These are phyloP conservation scores for Drosophila dives DNA, from an alignment of 2,888 invertebrate genomes.

Conservation along the genomic window DNA sequence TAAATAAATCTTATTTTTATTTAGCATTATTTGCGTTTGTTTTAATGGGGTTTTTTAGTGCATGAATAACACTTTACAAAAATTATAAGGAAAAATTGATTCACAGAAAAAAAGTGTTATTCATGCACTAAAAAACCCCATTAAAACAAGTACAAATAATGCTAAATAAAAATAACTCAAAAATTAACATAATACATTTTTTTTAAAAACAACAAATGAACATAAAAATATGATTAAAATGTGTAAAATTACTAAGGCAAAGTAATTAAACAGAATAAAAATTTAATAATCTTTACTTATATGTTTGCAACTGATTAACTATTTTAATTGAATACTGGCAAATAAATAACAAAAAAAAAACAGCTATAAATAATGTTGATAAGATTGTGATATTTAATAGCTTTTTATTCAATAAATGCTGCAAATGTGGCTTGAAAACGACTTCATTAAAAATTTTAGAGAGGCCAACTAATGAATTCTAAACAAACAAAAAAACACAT, in stretches of 20 bases:
- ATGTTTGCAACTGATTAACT: not conserved
- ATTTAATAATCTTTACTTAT: not conserved
- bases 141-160: not conserved
- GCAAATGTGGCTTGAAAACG: slow-evolving; percentile 6
- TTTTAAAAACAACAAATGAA: not conserved
- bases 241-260: not conserved
- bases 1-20: not conserved
- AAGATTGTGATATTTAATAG: slow-evolving; percentile 8
- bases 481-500: slow-evolving; percentile 11
- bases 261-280: not conserved
- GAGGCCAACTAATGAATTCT: slow-evolving; percentile 20
- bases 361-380: too few relatives aligned
- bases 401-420: not conserved
- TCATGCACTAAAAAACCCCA: not conserved
- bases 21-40: too few relatives aligned
- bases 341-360: not conserved
- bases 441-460: slow-evolving; percentile 28
- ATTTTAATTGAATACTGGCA: not conserved
- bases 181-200: not conserved
- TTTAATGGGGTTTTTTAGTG: too few relatives aligned
- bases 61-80: too few relatives aligned
- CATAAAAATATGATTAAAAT: not conserved
- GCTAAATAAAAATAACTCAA: not conserved
- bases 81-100: not conserved
- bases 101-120: not conserved